Evolutionary conservation across 2,113 vertebrate genomes (phyloP).

Genomic region (Rynchops niger): DNA sequence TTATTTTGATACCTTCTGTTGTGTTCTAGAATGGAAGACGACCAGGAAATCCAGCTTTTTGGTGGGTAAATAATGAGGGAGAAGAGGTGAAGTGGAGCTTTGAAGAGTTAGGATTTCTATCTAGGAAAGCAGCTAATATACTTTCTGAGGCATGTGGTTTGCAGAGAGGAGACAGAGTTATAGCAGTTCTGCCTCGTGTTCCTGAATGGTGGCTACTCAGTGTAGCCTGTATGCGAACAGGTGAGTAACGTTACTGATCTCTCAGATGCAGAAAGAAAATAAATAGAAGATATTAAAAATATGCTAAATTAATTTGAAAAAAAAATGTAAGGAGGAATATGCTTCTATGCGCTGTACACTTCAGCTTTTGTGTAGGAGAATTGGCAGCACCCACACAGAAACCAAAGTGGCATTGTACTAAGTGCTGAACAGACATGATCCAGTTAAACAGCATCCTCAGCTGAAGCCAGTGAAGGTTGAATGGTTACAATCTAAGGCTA

Average conservation of each 20-base stretch:
- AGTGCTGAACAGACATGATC: background rate
- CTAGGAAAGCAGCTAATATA: constrained; percentile 71
- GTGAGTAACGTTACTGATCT: background rate
- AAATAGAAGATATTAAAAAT: background rate
- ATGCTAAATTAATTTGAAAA: background rate
- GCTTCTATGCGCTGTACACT: background rate
- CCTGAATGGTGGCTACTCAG: constrained; percentile 74
- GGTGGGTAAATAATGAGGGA: constrained; percentile 62
- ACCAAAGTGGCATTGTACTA: background rate
- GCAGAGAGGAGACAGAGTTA: constrained; percentile 61
- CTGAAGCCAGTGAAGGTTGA: background rate
- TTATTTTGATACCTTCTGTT: background rate
- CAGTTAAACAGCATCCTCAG: accelerated
- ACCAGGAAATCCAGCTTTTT: constrained; percentile 67
- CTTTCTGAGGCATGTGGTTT: constrained; percentile 51
- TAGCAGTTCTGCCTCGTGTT: constrained; percentile 62
- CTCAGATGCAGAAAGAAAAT: background rate
- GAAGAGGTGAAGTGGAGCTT: constrained; percentile 75
- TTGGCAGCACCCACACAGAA: background rate
- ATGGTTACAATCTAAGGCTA: background rate
- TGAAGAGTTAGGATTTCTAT: constrained; percentile 60
- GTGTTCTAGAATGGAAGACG: constrained; percentile 41
- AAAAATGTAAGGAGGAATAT: background rate
- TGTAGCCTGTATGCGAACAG: constrained; percentile 70
- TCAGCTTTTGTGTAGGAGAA: background rate